Percentiles rank a stretch among this genome's conserved stretches.
Conservation (phyloP, 2,113 vertebrate species). For the Nettapus auritus region DNA sequence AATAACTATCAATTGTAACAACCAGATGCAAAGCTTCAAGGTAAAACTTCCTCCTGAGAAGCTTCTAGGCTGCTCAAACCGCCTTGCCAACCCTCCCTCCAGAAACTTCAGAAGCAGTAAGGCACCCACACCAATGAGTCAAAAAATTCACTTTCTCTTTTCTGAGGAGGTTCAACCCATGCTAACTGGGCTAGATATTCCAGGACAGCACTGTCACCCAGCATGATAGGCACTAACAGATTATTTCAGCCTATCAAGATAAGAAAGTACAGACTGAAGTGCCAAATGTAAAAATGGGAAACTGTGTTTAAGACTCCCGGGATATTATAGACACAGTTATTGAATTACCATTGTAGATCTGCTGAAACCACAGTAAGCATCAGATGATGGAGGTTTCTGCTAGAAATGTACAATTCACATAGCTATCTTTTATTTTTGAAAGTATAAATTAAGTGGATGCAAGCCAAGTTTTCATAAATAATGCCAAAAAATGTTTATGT, state of each 20-base stretch:
- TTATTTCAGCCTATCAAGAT: conserved; percentile 56
- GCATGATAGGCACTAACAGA: conserved; percentile 1
- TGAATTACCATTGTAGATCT: conserved; percentile 57
- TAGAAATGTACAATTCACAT: conserved; percentile 39
- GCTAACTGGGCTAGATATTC: background rate
- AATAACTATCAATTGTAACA: background rate
- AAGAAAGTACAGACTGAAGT: conserved; percentile 47
- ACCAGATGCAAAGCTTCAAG: background rate
- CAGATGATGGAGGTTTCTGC: conserved; percentile 23
- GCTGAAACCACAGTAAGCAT: conserved; percentile 50
- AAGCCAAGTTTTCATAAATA: conserved; percentile 66
- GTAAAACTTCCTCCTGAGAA: background rate
- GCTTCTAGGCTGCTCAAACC: background rate
- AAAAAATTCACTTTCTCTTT: background rate
- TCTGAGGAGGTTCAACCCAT: background rate
- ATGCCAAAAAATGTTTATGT: conserved; percentile 67
- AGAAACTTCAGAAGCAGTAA: background rate
- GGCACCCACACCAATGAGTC: background rate
- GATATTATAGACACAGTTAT: conserved; percentile 46
- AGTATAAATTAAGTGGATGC: conserved; percentile 48
- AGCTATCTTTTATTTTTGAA: conserved; percentile 38
- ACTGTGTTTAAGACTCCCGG: conserved; percentile 30
- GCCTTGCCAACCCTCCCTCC: background rate
- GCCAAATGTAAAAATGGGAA: conserved; percentile 52
- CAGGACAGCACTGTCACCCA: background rate